These are phyloP conservation scores for Pimpla rufipes DNA, from an alignment of 2,888 invertebrate species.

Conservation along the genomic window DNA sequence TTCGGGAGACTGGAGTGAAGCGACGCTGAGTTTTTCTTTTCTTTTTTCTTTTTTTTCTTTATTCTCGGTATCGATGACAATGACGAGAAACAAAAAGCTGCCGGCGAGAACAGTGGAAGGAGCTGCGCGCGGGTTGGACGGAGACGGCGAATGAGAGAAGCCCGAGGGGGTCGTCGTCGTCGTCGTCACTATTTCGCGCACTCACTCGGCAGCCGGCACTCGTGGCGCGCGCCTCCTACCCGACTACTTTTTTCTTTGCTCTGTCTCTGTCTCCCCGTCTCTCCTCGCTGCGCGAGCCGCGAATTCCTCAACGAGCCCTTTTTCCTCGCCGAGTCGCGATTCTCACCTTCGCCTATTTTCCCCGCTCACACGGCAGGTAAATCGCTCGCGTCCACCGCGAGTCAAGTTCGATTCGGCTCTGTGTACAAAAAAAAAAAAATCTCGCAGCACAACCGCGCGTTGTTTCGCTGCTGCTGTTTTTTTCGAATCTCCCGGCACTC, in stretches of 20 bases:
- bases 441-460: not conserved
- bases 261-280: not conserved
- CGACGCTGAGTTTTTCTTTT: not conserved
- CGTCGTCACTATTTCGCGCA: constrained; percentile 28
- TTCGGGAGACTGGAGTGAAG: not conserved
- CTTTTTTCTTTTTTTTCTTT: not conserved
- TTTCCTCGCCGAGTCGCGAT: not conserved
- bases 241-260: not conserved
- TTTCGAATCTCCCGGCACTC: not conserved
- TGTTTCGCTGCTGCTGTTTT: not conserved
- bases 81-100: not conserved
- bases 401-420: not conserved
- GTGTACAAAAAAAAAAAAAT: not conserved
- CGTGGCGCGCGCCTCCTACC: not conserved
- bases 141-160: constrained; percentile 1
- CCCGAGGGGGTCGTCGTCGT: not conserved
- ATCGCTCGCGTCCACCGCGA: not conserved
- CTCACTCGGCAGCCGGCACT: constrained; percentile 2
- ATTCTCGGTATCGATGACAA: constrained; percentile 15
- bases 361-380: not conserved
- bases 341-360: not conserved
- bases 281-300: too few relatives aligned
- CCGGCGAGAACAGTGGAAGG: not conserved
- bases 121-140: not conserved
- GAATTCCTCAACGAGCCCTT: not conserved